These are phyloP conservation scores for Carabus problematicus DNA, from an alignment of 2,888 invertebrate genomes.

Conservation along the genomic window DNA sequence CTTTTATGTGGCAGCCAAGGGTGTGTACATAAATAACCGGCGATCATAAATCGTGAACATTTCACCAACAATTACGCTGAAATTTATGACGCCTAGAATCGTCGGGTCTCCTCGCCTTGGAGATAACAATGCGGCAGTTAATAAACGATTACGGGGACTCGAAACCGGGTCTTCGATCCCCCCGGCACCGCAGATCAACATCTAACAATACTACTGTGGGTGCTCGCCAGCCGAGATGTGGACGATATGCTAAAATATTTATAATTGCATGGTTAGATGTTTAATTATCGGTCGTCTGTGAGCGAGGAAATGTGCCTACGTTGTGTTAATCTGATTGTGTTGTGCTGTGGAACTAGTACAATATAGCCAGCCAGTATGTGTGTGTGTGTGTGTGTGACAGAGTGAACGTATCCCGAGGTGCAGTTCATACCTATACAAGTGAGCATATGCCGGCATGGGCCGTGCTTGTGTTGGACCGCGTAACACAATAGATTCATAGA, in stretches of 20 bases:
- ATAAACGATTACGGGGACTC: conserved; percentile 39
- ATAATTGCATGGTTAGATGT: conserved; percentile 38
- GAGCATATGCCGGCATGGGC: not conserved
- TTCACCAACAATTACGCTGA: conserved; percentile 58
- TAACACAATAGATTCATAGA: conserved; percentile 26
- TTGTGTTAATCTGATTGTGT: conserved; percentile 24
- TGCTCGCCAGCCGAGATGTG: conserved; percentile 24
- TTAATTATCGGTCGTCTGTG: conserved; percentile 33
- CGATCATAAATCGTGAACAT: conserved; percentile 55
- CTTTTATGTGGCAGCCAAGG: conserved; percentile 54
- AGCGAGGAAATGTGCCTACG: conserved; percentile 27
- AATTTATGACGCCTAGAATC: conserved; percentile 54
- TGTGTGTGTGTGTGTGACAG: no score
- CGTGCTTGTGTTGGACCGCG: not conserved
- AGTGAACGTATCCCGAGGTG: conserved; percentile 6
- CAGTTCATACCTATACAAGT: not conserved
- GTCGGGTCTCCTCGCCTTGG: conserved; percentile 50
- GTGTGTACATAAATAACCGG: conserved; percentile 54
- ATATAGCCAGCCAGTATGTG: no score
- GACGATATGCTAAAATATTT: conserved; percentile 39
- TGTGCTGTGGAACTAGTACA: no score
- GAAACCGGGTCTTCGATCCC: not conserved
- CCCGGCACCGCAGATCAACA: not conserved
- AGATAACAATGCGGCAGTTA: conserved; percentile 54
- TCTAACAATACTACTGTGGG: conserved; percentile 37